Base-by-base conservation (phyloP, 2,888 invertebrate genomes). In the Elysia crispata region DNA sequence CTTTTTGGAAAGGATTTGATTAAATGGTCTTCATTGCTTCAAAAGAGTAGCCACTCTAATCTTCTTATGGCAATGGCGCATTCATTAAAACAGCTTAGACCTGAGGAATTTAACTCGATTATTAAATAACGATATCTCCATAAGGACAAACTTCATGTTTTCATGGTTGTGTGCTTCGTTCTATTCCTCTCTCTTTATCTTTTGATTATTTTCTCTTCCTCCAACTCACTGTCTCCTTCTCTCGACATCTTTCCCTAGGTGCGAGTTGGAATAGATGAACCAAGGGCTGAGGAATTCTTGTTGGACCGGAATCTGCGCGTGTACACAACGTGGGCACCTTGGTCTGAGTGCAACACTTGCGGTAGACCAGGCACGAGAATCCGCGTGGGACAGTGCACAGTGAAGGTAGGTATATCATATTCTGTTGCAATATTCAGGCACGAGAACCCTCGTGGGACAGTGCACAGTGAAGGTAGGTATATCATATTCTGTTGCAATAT, bases 271-370 rank as follows among this genome's bases (percentile, higher is more conserved):
- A 23, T 33, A 31, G 76, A 80, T 0, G 13, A 13, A 23, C 54
- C 69, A 8, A 11, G 6, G 31, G 60, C 54, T 1, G 78, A 91
- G 93, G 15, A 92, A 92, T 79, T 74, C 49, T 90, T 93, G 49
- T 88, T 91, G 0, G 93, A 89, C 89, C 92, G 86, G 41, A 87
- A 87, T 75, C 76, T 87, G 20, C 76, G 83, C 66, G 83, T 87
- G 72, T 94, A 93, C 84, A 94, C 94, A 0, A 90, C 91, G 11
- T 95, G 95, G 95, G 92, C 93, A 0, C 87, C 91, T 0, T 95
- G 95, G 95, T 94, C 94, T 11, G 91, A 93, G 41, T 95, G 96
- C 89, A 95, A 94, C 81, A 91, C 90, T 13, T 95, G 95, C 85
- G 93, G 92, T 57, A 89, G 87, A 75, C 93, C 94, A 31, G 95